Evolutionary conservation across 2,797 vertebrate genomes (phyloP).

Genomic region (Megaceryle alcyon): DNA sequence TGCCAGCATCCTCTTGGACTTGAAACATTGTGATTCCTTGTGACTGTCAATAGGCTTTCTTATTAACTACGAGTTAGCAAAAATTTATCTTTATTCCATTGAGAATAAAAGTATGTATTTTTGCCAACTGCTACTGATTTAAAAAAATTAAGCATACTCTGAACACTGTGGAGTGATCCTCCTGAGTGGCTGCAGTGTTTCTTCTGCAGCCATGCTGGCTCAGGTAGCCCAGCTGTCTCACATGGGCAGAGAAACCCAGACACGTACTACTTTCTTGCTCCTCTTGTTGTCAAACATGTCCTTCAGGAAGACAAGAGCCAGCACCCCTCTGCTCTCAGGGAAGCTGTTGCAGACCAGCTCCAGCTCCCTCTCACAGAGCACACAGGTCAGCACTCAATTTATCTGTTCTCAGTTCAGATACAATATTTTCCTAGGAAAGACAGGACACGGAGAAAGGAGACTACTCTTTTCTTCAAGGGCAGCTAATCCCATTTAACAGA

Average conservation of each 20-base stretch:
- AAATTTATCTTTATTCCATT: not conserved
- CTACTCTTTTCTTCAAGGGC: not conserved
- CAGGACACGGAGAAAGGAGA: rapidly evolving
- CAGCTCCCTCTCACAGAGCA: not conserved
- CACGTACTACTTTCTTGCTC: rapidly evolving
- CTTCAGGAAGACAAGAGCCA: no score
- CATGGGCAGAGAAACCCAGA: rapidly evolving
- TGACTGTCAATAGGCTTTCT: not conserved
- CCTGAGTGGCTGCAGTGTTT: not conserved
- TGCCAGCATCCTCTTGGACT: no score
- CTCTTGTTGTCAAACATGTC: not conserved
- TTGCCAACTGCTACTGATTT: not conserved
- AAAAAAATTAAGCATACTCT: not conserved
- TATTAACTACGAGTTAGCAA: not conserved
- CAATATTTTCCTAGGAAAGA: not conserved
- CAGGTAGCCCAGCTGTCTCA: no score
- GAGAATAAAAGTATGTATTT: not conserved
- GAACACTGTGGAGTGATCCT: not conserved
- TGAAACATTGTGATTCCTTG: rapidly evolving
- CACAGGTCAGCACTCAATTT: rapidly evolving
- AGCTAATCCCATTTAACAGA: not conserved
- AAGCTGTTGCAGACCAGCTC: not conserved
- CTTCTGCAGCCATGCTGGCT: not conserved
- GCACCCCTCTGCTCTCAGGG: not conserved
- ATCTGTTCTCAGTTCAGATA: not conserved